phyloP scores from a whole-genome alignment of 2,888 invertebrate genomes.

The Leptinotarsa tumamoca region DNA sequence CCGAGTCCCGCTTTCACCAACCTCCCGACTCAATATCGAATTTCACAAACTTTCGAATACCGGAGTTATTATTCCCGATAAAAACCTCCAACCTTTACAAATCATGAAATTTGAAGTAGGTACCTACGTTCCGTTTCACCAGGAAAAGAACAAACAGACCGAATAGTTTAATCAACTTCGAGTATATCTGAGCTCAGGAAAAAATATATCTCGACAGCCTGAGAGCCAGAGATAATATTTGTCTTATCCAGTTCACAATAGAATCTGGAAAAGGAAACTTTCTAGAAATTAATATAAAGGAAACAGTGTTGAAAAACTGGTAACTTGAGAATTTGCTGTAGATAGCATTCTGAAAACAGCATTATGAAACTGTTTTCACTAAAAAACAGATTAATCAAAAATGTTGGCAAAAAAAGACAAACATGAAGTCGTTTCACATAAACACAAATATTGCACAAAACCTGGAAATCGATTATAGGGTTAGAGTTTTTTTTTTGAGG shows the following conservation, averaged over 20 bases:
- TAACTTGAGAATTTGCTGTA: too few species aligned
- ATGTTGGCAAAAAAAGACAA: too few species aligned
- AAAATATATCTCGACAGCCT: not conserved
- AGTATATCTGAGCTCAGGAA: not conserved
- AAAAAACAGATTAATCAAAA: too few species aligned
- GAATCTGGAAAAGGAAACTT: too few species aligned
- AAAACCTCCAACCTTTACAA: not conserved
- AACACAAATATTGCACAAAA: too few species aligned
- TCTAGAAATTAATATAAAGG: too few species aligned
- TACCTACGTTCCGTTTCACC: not conserved
- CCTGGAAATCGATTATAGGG: too few species aligned
- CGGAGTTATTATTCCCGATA: not conserved
- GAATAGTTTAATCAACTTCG: slow-evolving; percentile 2
- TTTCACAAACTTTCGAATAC: not conserved
- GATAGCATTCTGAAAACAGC: too few species aligned
- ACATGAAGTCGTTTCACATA: too few species aligned
- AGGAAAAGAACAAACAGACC: slow-evolving; percentile 7
- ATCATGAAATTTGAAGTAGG: slow-evolving; percentile 11
- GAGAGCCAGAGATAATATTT: not conserved
- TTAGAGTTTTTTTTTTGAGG: too few species aligned
- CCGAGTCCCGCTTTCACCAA: not conserved
- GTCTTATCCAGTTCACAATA: not conserved
- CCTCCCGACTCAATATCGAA: not conserved
- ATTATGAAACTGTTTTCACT: too few species aligned
- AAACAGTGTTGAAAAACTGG: too few species aligned